Evolutionary conservation across 2,888 invertebrate genomes (phyloP), one percentile per base, ranked within the genome.

Genomic region (Chrysina gloriosa): DNA sequence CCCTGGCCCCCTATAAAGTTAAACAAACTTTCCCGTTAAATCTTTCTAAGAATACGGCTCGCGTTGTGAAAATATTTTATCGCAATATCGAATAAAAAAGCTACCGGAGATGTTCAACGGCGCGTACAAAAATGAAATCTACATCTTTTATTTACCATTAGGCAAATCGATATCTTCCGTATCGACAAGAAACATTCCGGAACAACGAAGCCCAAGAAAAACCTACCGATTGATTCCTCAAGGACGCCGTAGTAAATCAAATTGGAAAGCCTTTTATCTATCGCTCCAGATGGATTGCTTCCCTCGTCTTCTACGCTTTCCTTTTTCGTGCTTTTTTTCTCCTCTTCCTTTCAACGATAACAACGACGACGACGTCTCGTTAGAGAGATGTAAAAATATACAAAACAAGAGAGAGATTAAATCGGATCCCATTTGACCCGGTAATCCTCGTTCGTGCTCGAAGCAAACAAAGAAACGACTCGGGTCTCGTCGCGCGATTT

Each of bases 361-460:
- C 45, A 45, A 45, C 45, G 2, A 45, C 6, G 21, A 31, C 31
- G 45, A 45, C 19, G 21, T 45, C 45, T 45, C 21, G 21, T 45
- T 45, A 19, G 4, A n/a, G 9, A n/a, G 1, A 31, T 2, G 1
- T 2, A 9, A 31, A 31, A 31, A 31, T 31, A 31, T 31, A 31
- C 31, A 34, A 36, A 45, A 45, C 45, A 45, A 45, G 45, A 45
- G 45, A 45, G 7, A 45, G 45, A 45, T 45, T 45, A 45, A 45
- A 45, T 45, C 45, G 45, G 11, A n/a, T 36, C 14, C n/a, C 14
- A 36, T 36, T 34, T 11, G 2, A 1, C 36, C 36, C 36, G 36
- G 36, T 36, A 36, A 5, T 36, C 36, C 36, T 9, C 6, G 21
- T 45, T 45, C 45, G 45, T 45, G 7, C 45, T 7, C 45, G 21